These are phyloP conservation scores for Ispidina picta DNA, from an alignment of 2,797 vertebrate species.

Conservation along the genomic window DNA sequence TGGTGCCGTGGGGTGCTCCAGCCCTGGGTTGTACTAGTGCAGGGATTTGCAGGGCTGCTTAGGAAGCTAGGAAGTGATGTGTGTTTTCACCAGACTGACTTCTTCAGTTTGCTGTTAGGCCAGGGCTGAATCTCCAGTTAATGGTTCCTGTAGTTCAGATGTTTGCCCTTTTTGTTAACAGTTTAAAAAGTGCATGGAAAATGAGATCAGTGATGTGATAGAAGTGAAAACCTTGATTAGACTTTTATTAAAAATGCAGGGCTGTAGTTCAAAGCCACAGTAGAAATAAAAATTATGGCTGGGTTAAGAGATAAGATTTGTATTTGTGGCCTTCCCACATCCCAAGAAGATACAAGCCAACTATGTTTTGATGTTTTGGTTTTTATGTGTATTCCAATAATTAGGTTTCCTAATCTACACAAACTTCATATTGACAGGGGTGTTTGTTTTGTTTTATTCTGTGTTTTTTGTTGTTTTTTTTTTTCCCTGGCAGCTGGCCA, in stretches of 20 bases:
- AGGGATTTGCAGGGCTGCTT: background rate
- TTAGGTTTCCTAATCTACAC: background rate
- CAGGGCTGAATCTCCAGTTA: background rate
- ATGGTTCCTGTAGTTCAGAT: background rate
- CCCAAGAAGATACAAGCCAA: background rate
- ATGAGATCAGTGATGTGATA: background rate
- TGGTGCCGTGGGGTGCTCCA: fast-evolving
- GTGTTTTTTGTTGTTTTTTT: background rate
- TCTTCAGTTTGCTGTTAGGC: background rate
- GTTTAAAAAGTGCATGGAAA: background rate
- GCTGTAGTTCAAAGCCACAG: background rate
- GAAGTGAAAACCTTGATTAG: background rate
- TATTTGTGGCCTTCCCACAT: slow-evolving; percentile 14
- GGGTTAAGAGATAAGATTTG: slow-evolving; percentile 19
- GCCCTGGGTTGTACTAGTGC: background rate
- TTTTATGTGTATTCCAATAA: background rate
- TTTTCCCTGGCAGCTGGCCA: background rate
- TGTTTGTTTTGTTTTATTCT: background rate
- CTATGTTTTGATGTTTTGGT: slow-evolving; percentile 15
- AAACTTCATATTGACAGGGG: background rate
- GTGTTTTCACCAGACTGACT: background rate
- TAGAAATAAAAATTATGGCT: background rate
- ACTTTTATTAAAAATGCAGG: slow-evolving; percentile 3
- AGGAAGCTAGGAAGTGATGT: background rate
- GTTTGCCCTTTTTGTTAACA: background rate